These are phyloP conservation scores for Malurus elegans DNA, from an alignment of 2,113 vertebrate genomes.

Conservation along the genomic window DNA sequence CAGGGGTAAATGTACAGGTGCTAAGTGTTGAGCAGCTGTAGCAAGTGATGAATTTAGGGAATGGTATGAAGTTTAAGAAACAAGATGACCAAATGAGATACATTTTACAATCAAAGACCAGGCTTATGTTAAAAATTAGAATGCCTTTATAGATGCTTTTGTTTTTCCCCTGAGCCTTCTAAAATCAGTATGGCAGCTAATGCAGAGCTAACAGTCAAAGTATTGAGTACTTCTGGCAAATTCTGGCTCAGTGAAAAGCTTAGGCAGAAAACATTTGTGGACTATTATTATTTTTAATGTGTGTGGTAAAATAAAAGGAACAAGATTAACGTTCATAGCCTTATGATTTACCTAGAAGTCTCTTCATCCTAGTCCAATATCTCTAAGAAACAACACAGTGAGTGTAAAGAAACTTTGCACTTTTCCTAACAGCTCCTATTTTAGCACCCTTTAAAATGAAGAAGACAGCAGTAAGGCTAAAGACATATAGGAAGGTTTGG, in stretches of 20 bases:
- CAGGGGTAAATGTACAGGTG: constrained; percentile 71
- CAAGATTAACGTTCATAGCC: neutral
- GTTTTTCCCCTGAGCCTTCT: constrained; percentile 69
- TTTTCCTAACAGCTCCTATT: neutral
- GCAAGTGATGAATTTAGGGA: constrained; percentile 67
- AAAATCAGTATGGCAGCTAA: constrained; percentile 66
- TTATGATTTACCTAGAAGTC: neutral
- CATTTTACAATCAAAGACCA: constrained; percentile 65
- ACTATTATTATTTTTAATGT: neutral
- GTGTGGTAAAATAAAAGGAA: neutral
- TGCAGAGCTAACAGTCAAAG: constrained; percentile 8
- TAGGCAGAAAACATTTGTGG: neutral
- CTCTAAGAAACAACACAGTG: neutral
- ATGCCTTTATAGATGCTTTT: constrained; percentile 68
- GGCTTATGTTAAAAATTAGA: constrained; percentile 75
- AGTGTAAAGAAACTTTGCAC: neutral
- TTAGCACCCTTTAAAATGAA: neutral
- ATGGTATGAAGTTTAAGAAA: constrained; percentile 64
- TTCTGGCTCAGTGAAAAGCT: neutral
- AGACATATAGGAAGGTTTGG: neutral
- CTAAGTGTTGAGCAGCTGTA: constrained; percentile 69
- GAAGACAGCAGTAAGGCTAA: neutral
- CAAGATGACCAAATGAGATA: constrained; percentile 73
- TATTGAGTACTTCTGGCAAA: neutral
- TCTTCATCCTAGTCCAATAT: neutral